A percentile compares a stretch with the other conserved stretches of the same genome.
Conservation (phyloP, 2,113 vertebrate species). For the Pholis gunnellus region DNA sequence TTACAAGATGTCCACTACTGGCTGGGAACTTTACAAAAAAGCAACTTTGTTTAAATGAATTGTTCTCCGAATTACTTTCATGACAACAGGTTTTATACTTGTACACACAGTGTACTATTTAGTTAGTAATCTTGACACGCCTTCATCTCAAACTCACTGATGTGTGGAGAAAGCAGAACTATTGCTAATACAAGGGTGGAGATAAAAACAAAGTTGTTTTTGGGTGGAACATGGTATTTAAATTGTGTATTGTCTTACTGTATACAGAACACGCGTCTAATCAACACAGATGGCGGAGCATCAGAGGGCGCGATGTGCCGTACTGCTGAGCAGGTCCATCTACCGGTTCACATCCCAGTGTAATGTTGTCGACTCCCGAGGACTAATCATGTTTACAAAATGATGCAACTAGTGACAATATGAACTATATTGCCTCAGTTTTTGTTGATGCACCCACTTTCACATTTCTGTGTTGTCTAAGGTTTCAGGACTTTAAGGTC, state of each 20-base stretch:
- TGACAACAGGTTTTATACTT: slow-evolving; percentile 13
- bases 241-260: background rate
- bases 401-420: background rate
- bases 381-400: background rate
- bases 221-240: background rate
- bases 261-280: background rate
- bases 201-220: background rate
- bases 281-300: background rate
- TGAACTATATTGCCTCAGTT: background rate
- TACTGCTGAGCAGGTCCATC: background rate
- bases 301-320: background rate
- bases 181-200: slow-evolving; percentile 13
- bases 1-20: background rate
- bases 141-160: background rate
- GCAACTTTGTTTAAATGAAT: background rate
- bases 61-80: slow-evolving; percentile 14
- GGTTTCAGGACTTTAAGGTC: background rate
- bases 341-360: background rate
- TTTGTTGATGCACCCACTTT: background rate
- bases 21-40: background rate
- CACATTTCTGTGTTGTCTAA: background rate
- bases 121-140: slow-evolving; percentile 11
- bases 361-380: background rate
- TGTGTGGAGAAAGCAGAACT: background rate
- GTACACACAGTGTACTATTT: background rate